These are phyloP conservation scores for Ophraella communa DNA, from an alignment of 2,888 invertebrate genomes.

Conservation along the genomic window DNA sequence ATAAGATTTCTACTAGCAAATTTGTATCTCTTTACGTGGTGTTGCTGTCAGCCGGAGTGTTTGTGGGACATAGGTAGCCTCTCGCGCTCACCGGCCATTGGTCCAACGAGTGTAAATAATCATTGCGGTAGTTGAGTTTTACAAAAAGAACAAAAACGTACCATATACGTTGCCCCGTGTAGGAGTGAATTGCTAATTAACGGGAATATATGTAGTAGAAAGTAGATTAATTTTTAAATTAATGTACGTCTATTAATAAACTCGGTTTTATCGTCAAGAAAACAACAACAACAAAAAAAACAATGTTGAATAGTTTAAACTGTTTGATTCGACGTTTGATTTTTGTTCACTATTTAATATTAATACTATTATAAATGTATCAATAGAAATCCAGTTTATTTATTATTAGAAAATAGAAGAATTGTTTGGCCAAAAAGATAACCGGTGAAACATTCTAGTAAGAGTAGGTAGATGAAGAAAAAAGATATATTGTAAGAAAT, in stretches of 20 bases:
- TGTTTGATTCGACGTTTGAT: neutral
- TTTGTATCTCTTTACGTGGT: too few species aligned
- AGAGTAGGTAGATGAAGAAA: too few species aligned
- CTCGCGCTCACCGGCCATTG: slow-evolving; percentile 49
- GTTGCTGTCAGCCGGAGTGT: too few species aligned
- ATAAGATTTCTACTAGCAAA: too few species aligned
- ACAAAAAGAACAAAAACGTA: slow-evolving; percentile 44
- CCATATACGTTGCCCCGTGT: slow-evolving; percentile 47
- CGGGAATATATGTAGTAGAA: slow-evolving; percentile 55
- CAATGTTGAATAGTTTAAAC: neutral
- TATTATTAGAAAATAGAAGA: too few species aligned
- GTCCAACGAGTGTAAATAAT: slow-evolving; percentile 46
- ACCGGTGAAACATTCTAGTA: too few species aligned
- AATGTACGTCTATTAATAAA: slow-evolving; percentile 35
- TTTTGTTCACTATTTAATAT: neutral
- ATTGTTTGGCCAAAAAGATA: too few species aligned
- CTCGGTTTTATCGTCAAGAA: slow-evolving; percentile 23
- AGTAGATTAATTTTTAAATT: slow-evolving; percentile 47
- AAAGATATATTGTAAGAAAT: too few species aligned
- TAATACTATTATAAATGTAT: too few species aligned
- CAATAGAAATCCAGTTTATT: too few species aligned
- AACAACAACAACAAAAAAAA: slow-evolving; percentile 32
- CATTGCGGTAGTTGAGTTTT: slow-evolving; percentile 46
- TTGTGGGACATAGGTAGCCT: slow-evolving; percentile 45
- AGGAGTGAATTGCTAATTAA: slow-evolving; percentile 54